Evolutionary conservation across 2,113 vertebrate species (phyloP).

Genomic region (Rhabdomys dilectus): DNA sequence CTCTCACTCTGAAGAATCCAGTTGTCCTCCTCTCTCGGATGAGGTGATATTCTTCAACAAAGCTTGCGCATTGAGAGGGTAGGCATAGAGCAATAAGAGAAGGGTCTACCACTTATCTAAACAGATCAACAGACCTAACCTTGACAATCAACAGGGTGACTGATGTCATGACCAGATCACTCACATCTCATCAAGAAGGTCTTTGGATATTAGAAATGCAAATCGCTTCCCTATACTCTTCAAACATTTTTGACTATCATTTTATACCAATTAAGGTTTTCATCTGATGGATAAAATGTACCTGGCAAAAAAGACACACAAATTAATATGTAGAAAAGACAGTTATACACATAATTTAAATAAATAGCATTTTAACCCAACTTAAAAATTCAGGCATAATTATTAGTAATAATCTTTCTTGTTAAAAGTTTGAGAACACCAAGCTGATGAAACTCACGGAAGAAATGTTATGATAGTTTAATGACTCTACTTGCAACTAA

Average conservation of each 20-base stretch:
- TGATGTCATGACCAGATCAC: background rate
- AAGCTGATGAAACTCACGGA: background rate
- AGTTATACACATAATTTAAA: conserved; percentile 2
- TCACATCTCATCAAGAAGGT: background rate
- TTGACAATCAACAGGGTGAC: background rate
- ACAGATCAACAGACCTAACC: no score
- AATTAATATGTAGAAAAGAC: background rate
- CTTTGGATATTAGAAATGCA: background rate
- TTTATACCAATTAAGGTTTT: background rate
- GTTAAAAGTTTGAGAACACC: conserved; percentile 1
- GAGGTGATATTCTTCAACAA: background rate
- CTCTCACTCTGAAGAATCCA: background rate
- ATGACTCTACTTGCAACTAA: conserved; percentile 41
- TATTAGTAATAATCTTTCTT: conserved; percentile 6
- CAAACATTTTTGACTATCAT: background rate
- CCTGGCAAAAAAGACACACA: background rate
- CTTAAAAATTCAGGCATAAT: background rate
- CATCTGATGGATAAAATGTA: background rate
- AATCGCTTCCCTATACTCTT: background rate
- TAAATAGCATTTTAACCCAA: background rate
- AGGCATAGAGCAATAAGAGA: background rate
- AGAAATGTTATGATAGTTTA: conserved; percentile 31
- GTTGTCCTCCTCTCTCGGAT: background rate
- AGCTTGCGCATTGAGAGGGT: background rate
- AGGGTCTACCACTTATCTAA: background rate